phyloP scores from a whole-genome alignment of 2,797 vertebrate species.

The Toxotes lorentzi region DNA sequence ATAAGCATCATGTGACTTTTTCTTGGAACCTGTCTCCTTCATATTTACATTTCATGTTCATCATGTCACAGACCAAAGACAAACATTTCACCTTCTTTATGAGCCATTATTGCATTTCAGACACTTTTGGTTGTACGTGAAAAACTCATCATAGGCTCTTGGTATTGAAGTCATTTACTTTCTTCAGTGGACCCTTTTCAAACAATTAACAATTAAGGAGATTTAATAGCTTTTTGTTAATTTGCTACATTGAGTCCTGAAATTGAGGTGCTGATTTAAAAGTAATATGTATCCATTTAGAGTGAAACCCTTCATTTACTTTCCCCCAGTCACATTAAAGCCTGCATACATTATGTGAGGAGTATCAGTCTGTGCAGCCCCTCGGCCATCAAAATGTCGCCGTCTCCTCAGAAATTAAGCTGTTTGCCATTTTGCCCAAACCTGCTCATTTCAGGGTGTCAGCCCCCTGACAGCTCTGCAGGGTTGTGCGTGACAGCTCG shows the following conservation, averaged over 20 bases:
- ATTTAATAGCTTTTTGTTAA: not conserved
- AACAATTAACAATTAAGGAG: too few species aligned
- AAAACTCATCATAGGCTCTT: not conserved
- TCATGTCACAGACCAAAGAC: not conserved
- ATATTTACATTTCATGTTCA: too few species aligned
- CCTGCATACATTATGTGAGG: constrained; percentile 7
- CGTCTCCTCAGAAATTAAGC: constrained; percentile 38
- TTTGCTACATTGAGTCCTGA: not conserved
- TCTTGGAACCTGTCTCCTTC: not conserved
- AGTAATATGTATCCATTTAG: not conserved
- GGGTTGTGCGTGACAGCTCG: constrained; percentile 57
- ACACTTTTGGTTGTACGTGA: too few species aligned
- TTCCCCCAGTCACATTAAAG: constrained; percentile 5
- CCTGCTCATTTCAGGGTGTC: constrained; percentile 48
- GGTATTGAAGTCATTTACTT: not conserved
- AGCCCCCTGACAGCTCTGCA: constrained; percentile 15
- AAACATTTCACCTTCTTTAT: not conserved
- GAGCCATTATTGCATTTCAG: too few species aligned
- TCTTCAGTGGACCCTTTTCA: not conserved
- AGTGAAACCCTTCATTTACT: constrained; percentile 12
- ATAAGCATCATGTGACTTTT: too few species aligned
- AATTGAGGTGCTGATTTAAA: not conserved
- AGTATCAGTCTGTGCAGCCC: not conserved
- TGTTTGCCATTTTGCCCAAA: constrained; percentile 29
- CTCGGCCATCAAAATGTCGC: constrained; percentile 13